phyloP scores from a whole-genome alignment of 2,113 vertebrate genomes.

The Panthera uncia region DNA sequence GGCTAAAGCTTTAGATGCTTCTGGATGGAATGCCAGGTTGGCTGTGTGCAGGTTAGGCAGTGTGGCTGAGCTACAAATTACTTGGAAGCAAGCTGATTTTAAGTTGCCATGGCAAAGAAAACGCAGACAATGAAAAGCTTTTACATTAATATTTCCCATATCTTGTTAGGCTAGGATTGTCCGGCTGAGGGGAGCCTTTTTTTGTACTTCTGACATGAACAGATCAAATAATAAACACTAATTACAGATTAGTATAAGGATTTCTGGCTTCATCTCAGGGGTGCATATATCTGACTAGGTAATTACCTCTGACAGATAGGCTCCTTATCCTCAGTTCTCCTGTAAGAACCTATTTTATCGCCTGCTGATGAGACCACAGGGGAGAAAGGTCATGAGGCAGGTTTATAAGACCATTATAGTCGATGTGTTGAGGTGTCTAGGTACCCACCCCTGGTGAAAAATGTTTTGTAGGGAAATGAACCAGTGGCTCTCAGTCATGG shows the following conservation, averaged over 20 bases:
- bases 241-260: conserved; percentile 82
- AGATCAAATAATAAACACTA: conserved; percentile 84
- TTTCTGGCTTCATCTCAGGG: conserved; percentile 74
- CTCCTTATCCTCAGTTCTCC: too few relatives aligned
- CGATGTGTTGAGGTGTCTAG: conserved; percentile 62
- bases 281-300: conserved; percentile 69
- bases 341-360: conserved; percentile 52
- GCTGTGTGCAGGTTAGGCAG: conserved; percentile 68
- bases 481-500: not conserved
- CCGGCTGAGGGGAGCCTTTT: conserved; percentile 77
- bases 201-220: conserved; percentile 75
- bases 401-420: conserved; percentile 70
- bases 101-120: conserved; percentile 88
- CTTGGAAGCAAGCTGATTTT: conserved; percentile 82
- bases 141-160: conserved; percentile 82
- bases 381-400: conserved; percentile 59
- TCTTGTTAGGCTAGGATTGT: conserved; percentile 83
- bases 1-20: conserved; percentile 70
- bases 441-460: conserved; percentile 48
- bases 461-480: conserved; percentile 36
- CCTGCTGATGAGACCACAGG: conserved; percentile 64
- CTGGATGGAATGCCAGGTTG: conserved; percentile 73
- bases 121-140: conserved; percentile 84
- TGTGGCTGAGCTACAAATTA: conserved; percentile 83
- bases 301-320: conserved; percentile 68